Evolutionary conservation across 30 jellyfish, hydroid and myxozoan genomes (phyloP), one percentile per base, ranked within the genome.

Genomic region (Chironex yamaguchii): DNA sequence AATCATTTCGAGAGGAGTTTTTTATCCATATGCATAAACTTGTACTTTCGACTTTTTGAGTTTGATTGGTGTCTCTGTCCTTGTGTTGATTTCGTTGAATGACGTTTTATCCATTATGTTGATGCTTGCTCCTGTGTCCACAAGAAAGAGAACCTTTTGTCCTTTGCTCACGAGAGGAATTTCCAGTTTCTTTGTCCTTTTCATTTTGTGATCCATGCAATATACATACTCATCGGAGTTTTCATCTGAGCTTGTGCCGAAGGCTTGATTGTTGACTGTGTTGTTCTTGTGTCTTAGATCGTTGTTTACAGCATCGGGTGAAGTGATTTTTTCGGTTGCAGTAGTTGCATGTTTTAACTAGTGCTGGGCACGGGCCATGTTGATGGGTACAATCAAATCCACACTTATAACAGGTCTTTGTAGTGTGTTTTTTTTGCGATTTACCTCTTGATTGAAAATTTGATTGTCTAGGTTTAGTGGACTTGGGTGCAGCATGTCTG

Each of bases 161-260:
- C 78, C 78, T 49, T 75, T 49, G 52, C 31, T 50, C 34, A 6
- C 53, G 71, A 75, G 78, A 31, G 9, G 9, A 29, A 62, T 50
- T 34, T 75, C 87, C 76, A 75, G 32, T 50, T 75, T 71, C 76
- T 34, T 71, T 71, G 76, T 36, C 63, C 34, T 51, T 28, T 24
- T 62, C 34, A 50, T 24, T 28, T 53, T 13, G 51, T 49, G 51
- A 49, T 42, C 58, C 54, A 49, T 49, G n/a, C 78, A 48, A 30
- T 77, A 77, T 21, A 52, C 80, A 77, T 52, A 52, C 33, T 77
- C 89, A 21, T 54, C 24, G 25, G 87, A 42, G 88, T 63, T 75
- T 29, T 75, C 58, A 48, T 75, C 88, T 51, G 88, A 71, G 85
- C 77, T 75, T 53, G 85, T 71, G 85, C 85, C 29, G 76, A 71